Base-by-base conservation (phyloP, 2,113 vertebrate species). In the Ailurus styani region DNA sequence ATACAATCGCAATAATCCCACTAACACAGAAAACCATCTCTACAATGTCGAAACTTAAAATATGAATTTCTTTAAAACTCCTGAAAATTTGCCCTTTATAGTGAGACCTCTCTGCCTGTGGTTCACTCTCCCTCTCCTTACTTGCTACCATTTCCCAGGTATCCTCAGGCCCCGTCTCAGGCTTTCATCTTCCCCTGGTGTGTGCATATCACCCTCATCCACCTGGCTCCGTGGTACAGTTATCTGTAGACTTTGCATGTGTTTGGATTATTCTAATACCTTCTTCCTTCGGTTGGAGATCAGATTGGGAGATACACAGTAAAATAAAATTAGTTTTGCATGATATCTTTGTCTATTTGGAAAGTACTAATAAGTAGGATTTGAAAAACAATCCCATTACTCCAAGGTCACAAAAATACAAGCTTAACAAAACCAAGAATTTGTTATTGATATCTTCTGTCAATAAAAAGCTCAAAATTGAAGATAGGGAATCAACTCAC, bases 41-140 rank as follows among this genome's bases (percentile, higher is more conserved):
- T 79, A 11, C 4, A 85, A 20, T 42, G 50, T 4, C 31, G 5
- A 0, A 37, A 75, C 2, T 75, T 91, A 21, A 37, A 20, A 73
- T 85, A 14, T 45, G 23, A 42, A 25, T 73, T 54, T 66, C 11
- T 64, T 29, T 83, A 79, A 91, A 79, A 23, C 1, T 92, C 31
- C 82, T 89, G 21, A 89, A 93, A 87, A 40, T 85, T 3, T 73
- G 4, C 20, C 8, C 2, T 78, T 88, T 37, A 4, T 45, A 55
- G 42, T 10, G 55, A 20, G 17, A 0, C 0, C 0, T 52, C 13
- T 66, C 0, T 77, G 14, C 7, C 6, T 40, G 17, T 25, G 9
- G n/a, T 11, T 29, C 4, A 72, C 34, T 34, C 34, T n/a, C 37
- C 3, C 6, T 82, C 5, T 79, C 9, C 73, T 81, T 55, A 45